Evolutionary conservation across 2,113 vertebrate genomes (phyloP), one percentile per base, ranked within the genome.

Genomic region (Brienomyrus brachyistius): DNA sequence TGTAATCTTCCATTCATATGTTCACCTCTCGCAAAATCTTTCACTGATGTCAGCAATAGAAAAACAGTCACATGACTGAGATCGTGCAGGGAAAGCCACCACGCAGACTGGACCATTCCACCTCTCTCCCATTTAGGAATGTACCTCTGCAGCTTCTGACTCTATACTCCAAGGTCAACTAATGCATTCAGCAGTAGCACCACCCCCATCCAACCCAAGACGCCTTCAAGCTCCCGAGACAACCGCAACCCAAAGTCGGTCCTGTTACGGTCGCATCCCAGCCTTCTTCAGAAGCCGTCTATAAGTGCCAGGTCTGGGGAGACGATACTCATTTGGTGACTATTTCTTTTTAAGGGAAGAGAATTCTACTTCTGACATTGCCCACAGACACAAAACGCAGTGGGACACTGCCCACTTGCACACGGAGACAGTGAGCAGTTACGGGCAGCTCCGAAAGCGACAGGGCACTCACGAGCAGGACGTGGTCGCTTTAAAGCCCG

Each of bases 1-100:
- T 31, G 19, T 86, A 90, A 90, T 87, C 66, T 86, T 87, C 59
- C 66, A 45, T 87, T 15, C 56, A 83, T 27, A 31, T 77, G 77
- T 50, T 74, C 48, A 52, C 19, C 48, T 48, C 51, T 56, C 88
- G 23, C 74, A 31, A 43, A 31, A 82, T 82, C 80, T 59, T 31
- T 89, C 40, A 27, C 56, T 62, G 74, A 31, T 11, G 70, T 80
- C 19, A 70, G n/a, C 31, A 54, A 74, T 19, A 54, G 19, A 77
- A 45, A 89, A 27, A 43, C 21, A 31, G n/a, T 50, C 31, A 52
- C n/a, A n/a, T 11, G 48, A 23, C 66, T 40, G 35, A 66, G 31
- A n/a, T 62, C 87, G 66, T 62, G 52, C 19, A 45, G 86, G 87
- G 54, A 84, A 54, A 86, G 27, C 5, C 35, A 48, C 43, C 31